Evolutionary conservation across 1,140 invertebrate genomes (phyloP).

Genomic region (Diprion similis): DNA sequence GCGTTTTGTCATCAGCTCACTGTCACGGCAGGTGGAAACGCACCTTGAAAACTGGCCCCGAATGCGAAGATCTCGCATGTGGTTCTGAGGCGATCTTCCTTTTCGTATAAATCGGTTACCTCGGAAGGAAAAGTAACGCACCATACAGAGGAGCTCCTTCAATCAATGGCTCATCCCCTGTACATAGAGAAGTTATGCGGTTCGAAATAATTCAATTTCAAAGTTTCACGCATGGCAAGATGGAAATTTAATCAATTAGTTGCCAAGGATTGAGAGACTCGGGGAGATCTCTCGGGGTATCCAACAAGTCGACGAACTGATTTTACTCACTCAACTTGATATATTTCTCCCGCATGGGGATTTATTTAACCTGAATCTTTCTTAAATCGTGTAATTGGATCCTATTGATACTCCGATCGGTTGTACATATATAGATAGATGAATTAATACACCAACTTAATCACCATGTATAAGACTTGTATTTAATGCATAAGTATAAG

Average conservation of each 20-base stretch:
- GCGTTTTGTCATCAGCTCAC: conserved; percentile 34
- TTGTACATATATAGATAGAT: neutral
- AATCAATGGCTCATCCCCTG: neutral
- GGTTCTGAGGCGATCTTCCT: neutral
- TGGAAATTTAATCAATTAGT: neutral
- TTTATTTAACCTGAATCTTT: neutral
- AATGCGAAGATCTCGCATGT: neutral
- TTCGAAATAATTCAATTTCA: neutral
- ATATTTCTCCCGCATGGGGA: neutral
- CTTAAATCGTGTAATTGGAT: neutral
- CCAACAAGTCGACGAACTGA: neutral
- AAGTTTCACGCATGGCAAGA: neutral
- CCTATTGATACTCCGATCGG: neutral
- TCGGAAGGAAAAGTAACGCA: neutral
- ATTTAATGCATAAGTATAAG: no score
- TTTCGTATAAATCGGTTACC: conserved; percentile 10
- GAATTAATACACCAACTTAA: neutral
- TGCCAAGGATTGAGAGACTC: neutral
- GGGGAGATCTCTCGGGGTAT: neutral
- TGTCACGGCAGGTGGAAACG: conserved; percentile 48
- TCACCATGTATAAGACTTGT: neutral
- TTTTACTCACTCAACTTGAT: neutral
- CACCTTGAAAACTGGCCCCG: conserved; percentile 20
- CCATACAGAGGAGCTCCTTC: neutral
- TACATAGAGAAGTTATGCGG: neutral